Evolutionary conservation across 2,888 invertebrate genomes (phyloP).

Genomic region (Acheta domesticus): DNA sequence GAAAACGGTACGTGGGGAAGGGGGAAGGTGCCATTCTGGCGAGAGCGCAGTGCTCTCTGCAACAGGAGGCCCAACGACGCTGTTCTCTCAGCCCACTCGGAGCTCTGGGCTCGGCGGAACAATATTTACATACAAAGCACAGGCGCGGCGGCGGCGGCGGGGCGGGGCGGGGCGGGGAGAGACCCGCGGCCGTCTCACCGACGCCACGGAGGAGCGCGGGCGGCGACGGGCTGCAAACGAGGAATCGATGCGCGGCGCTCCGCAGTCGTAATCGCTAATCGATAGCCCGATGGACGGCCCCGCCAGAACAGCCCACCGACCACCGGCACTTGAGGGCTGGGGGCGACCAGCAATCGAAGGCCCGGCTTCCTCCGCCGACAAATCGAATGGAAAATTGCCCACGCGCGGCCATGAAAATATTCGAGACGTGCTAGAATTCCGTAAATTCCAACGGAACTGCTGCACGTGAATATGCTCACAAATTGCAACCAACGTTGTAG

Average conservation of each 20-base stretch:
- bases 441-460: too few species aligned
- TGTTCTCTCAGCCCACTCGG: background rate
- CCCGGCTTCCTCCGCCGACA: too few species aligned
- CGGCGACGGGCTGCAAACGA: background rate
- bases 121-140: background rate
- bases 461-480: too few species aligned
- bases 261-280: background rate
- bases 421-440: too few species aligned
- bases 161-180: too few species aligned
- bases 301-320: too few species aligned
- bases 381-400: too few species aligned
- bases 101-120: constrained; percentile 1
- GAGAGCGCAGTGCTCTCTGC: background rate
- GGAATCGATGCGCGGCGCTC: background rate
- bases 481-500: too few species aligned
- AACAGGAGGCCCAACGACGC: background rate
- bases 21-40: background rate
- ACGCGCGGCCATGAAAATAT: too few species aligned
- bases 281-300: background rate
- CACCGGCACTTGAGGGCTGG: too few species aligned
- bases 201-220: background rate
- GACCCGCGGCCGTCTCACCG: background rate
- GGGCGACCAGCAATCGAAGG: too few species aligned
- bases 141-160: background rate
- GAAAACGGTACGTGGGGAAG: too few species aligned